A percentile compares a stretch with the other conserved stretches of the same genome.
Conservation (phyloP, 2,113 vertebrate genomes). For the Chinchilla lanigera region DNA sequence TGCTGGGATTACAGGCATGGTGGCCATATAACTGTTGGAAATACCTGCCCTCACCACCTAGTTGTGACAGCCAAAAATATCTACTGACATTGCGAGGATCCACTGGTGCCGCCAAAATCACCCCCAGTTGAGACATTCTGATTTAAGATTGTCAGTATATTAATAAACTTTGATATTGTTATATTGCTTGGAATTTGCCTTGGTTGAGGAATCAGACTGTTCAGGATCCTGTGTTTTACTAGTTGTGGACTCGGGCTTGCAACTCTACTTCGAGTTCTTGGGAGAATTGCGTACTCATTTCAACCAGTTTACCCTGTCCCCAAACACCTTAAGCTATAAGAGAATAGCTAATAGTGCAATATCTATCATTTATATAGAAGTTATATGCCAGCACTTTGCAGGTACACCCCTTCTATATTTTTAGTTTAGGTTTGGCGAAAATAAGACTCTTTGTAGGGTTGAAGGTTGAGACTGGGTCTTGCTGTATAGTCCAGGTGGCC, state of each 20-base stretch:
- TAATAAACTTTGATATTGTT: slow-evolving; percentile 1
- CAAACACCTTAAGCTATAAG: background rate
- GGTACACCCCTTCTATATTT: background rate
- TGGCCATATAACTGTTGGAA: background rate
- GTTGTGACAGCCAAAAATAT: background rate
- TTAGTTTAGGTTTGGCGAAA: slow-evolving; percentile 13
- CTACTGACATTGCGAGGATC: background rate
- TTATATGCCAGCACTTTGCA: background rate
- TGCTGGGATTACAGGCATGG: too few relatives aligned
- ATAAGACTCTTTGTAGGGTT: background rate
- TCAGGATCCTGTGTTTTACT: background rate
- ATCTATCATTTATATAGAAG: background rate
- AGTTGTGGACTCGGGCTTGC: background rate
- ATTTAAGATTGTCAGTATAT: background rate
- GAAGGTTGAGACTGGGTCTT: background rate
- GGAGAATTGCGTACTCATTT: background rate
- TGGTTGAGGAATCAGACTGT: background rate
- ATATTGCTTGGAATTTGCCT: background rate
- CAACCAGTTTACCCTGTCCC: background rate
- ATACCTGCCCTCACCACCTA: background rate
- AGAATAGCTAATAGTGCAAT: background rate
- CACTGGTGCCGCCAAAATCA: background rate
- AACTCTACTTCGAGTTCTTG: background rate
- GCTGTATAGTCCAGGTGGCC: background rate
- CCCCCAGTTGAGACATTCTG: background rate